phyloP scores from a whole-genome alignment of 1,140 invertebrate genomes.

The Drosophila takahashii region DNA sequence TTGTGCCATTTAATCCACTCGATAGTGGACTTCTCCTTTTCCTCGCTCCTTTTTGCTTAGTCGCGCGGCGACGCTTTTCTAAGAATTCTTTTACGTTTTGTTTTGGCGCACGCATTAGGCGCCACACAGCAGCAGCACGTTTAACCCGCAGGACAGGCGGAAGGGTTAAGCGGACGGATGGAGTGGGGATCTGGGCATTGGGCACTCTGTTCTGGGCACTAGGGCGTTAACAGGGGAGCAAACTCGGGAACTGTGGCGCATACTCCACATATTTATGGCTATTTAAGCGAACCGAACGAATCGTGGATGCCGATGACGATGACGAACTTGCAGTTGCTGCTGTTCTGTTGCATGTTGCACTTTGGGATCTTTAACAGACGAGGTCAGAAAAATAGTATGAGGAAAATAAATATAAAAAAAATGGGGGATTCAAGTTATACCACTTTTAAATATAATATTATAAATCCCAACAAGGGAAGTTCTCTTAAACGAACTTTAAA shows the following conservation, averaged over 20 bases:
- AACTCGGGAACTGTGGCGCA: slow-evolving; percentile 52
- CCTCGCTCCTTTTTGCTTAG: slow-evolving; percentile 12
- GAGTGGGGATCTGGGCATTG: background rate
- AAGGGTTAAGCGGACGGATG: slow-evolving; percentile 10
- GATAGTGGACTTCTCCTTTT: slow-evolving; percentile 29
- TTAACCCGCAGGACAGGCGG: slow-evolving; percentile 71
- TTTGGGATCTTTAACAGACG: slow-evolving; percentile 15
- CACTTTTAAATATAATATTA: too few species aligned
- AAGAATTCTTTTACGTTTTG: slow-evolving; percentile 79
- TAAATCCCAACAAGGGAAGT: too few species aligned
- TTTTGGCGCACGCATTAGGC: slow-evolving; percentile 81
- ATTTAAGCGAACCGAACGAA: slow-evolving; percentile 72
- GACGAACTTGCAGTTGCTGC: slow-evolving; percentile 35
- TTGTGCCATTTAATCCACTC: slow-evolving; percentile 82
- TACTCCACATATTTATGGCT: slow-evolving; percentile 82
- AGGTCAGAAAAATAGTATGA: background rate
- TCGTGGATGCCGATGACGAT: slow-evolving; percentile 62
- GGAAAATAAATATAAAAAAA: background rate
- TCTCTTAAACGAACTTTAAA: too few species aligned
- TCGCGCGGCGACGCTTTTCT: slow-evolving; percentile 75
- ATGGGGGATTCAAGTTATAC: too few species aligned
- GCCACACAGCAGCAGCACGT: slow-evolving; percentile 75
- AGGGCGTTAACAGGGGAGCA: background rate
- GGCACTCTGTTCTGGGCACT: background rate
- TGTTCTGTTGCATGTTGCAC: slow-evolving; percentile 11